A percentile compares a stretch with the other conserved stretches of the same genome.
Evolutionary conservation across 2,888 invertebrate species (phyloP).

Genomic region (Pardosa pseudoannulata): DNA sequence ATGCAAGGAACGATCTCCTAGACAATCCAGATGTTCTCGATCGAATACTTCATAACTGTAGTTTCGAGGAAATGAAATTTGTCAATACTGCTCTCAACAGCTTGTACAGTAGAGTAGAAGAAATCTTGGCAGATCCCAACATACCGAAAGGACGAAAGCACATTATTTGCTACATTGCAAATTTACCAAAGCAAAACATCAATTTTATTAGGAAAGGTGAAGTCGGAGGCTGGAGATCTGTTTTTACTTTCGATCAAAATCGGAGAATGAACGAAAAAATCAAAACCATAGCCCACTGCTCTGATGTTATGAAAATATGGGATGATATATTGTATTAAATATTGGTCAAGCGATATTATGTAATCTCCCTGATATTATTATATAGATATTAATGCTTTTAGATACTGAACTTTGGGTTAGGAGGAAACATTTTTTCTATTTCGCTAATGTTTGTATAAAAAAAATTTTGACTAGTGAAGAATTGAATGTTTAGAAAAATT

Average conservation of each 20-base stretch:
- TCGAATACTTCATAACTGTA: constrained; percentile 47
- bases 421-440: no score
- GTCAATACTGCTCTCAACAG: constrained; percentile 28
- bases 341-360: no score
- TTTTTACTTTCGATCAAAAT: constrained; percentile 27
- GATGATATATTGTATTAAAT: constrained; percentile 15
- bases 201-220: constrained; percentile 52
- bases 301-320: constrained; percentile 47
- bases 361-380: no score
- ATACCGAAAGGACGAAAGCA: constrained; percentile 60
- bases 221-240: constrained; percentile 38
- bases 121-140: neutral
- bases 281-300: constrained; percentile 16
- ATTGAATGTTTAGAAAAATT: no score
- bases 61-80: constrained; percentile 59
- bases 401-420: no score
- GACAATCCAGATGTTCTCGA: constrained; percentile 28
- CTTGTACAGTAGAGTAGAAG: constrained; percentile 7
- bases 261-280: constrained; percentile 30
- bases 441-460: no score
- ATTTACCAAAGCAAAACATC: neutral
- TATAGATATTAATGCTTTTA: no score
- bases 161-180: constrained; percentile 30
- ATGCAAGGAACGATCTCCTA: constrained; percentile 22
- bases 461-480: no score